Base-by-base conservation (phyloP, 92 coral and sea anemone genomes). In the Porites cylindrica region DNA sequence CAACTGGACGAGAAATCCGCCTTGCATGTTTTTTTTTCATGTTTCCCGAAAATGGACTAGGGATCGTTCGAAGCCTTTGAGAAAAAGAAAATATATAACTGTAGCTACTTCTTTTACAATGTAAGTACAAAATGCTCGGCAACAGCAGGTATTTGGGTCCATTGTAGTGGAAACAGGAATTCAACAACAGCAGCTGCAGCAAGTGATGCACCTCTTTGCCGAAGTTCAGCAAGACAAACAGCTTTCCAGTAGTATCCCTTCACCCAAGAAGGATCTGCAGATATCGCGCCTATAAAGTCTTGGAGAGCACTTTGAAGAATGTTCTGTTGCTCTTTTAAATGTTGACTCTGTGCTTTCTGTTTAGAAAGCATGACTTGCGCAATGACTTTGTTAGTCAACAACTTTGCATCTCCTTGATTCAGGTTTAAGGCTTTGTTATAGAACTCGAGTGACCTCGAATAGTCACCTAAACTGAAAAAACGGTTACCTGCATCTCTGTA, bases 191-290 rank as follows among this genome's bases (percentile, higher is more conserved):
- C 75, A 26, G 84, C 84, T 23, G 84, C 74, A 80, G 84, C 84
- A 17, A 80, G 84, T 21, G 74, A 66, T 2, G 75, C 26, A 10
- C 74, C 84, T 80, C 75, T 56, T 12, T 80, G 1, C 19, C 17
- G 51, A 50, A 80, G 84, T 19, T 66, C 32, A 66, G 75, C 75
- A 50, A 66, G 75, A 21, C 84, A 80, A 32, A 80, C 84, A 50
- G 84, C 84, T 2, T 66, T 66, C 84, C 84, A 80, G n/a, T 20
- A 66, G 10, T 80, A 80, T 1, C 84, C 84, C 51, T 80, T 80
- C 64, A 14, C 66, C 84, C 74, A 80, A 6, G 84, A 11, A 19
- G 75, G 75, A 80, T 80, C 84, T 66, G 74, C 64, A 23, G 73
- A 7, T 66, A 52, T 66, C 8, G 84, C 84, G 1, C 67, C 4